Evolutionary conservation across 2,888 invertebrate genomes (phyloP).

Genomic region (Caenorhabditis sp.): DNA sequence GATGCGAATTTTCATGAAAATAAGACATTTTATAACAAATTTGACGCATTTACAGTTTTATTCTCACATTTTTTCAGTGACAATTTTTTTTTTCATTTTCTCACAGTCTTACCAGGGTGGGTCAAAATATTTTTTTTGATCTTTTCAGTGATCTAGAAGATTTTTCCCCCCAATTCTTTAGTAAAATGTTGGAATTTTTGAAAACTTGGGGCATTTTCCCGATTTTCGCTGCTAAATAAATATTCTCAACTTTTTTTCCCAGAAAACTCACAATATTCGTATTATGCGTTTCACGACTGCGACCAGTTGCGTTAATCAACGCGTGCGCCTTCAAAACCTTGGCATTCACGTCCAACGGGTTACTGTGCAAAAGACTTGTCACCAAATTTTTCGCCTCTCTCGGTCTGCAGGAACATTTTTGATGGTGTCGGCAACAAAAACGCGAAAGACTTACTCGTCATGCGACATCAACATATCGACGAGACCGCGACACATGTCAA

Average conservation of each 20-base stretch:
- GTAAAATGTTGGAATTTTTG: neutral
- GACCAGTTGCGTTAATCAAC: slow-evolving; percentile 14
- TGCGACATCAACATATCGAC: slow-evolving; percentile 13
- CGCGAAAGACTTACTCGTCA: slow-evolving; percentile 21
- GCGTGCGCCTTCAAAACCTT: slow-evolving; percentile 37
- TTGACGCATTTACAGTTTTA: no score
- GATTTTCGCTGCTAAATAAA: slow-evolving; percentile 16
- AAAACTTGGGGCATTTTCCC: slow-evolving; percentile 13
- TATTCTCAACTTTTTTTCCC: slow-evolving; percentile 18
- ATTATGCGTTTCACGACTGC: slow-evolving; percentile 18
- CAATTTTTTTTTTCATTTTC: no score
- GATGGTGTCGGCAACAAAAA: no score
- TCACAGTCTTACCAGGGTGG: no score
- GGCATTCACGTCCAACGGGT: slow-evolving; percentile 21
- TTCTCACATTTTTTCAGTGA: no score
- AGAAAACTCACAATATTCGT: slow-evolving; percentile 8
- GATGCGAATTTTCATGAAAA: no score
- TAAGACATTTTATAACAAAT: no score
- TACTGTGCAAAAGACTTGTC: slow-evolving; percentile 16
- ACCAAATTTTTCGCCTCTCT: slow-evolving; percentile 23
- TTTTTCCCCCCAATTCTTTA: neutral
- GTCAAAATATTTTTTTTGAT: no score
- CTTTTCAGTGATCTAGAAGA: neutral
- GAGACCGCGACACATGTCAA: slow-evolving; percentile 3
- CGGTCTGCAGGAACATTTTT: slow-evolving; percentile 7